Percentiles rank a stretch among this genome's conserved stretches.
phyloP scores from a whole-genome alignment of 2,888 invertebrate species.

The Copidosoma aretas region DNA sequence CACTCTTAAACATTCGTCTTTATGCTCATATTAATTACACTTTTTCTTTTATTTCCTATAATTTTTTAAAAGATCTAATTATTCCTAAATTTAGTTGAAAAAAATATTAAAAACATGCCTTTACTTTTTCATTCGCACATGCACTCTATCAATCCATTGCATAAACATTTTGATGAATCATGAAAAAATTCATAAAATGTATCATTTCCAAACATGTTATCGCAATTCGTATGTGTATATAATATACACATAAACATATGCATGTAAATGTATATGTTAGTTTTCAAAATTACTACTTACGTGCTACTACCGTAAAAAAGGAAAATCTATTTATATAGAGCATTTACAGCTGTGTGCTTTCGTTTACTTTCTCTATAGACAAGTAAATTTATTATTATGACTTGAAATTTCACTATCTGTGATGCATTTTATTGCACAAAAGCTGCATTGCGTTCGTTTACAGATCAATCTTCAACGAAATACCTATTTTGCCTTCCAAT shows the following conservation, averaged over 20 bases:
- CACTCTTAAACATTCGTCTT: slow-evolving; percentile 19
- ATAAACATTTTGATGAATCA: not conserved
- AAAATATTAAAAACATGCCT: slow-evolving; percentile 8
- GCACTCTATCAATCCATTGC: slow-evolving; percentile 6
- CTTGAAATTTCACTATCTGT: slow-evolving; percentile 9
- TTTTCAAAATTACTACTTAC: slow-evolving; percentile 17
- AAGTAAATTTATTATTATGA: slow-evolving; percentile 16
- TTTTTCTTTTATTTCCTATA: slow-evolving; percentile 16
- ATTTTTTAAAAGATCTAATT: no score
- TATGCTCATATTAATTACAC: no score
- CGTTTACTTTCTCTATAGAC: slow-evolving; percentile 25
- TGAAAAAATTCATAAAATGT: slow-evolving; percentile 5
- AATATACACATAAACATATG: no score
- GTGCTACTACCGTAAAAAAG: slow-evolving; percentile 13
- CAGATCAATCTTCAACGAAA: slow-evolving; percentile 10
- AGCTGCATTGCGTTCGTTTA: slow-evolving; percentile 21
- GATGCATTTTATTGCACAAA: slow-evolving; percentile 21
- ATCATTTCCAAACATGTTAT: not conserved
- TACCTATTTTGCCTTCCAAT: not conserved
- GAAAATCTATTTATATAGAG: slow-evolving; percentile 8
- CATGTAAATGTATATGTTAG: not conserved
- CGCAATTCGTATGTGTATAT: no score
- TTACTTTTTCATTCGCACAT: slow-evolving; percentile 30
- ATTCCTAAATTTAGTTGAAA: not conserved
- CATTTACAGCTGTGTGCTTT: slow-evolving; percentile 25